Evolutionary conservation across 2,113 vertebrate species (phyloP).

Genomic region (Genyomyrus donnyi): DNA sequence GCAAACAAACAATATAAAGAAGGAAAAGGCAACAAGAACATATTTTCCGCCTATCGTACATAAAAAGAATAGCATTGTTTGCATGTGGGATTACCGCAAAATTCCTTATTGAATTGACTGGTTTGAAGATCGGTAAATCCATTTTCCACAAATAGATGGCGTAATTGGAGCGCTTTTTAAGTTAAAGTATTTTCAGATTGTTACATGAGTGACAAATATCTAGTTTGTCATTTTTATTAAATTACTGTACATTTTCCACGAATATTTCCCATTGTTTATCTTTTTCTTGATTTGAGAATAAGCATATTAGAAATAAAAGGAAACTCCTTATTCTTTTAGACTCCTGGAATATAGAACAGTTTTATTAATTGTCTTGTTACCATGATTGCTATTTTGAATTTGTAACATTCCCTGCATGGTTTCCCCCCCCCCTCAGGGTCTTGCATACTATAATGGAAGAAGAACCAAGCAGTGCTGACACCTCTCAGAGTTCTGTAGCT

Average conservation of each 20-base stretch:
- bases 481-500: constrained; percentile 62
- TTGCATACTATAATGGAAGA: constrained; percentile 45
- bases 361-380: background rate
- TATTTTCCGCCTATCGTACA: background rate
- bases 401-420: background rate
- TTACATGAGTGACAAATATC: background rate
- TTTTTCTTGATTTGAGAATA: background rate
- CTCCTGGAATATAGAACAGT: background rate
- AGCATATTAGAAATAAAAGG: background rate
- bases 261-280: background rate
- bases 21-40: background rate
- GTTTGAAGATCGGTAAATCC: background rate
- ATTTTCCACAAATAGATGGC: background rate
- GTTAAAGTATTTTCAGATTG: background rate
- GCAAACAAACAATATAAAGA: background rate
- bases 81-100: background rate
- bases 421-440: background rate
- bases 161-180: background rate
- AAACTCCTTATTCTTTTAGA: background rate
- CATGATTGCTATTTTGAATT: background rate
- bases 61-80: background rate
- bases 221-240: background rate
- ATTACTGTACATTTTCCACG: background rate
- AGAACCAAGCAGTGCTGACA: constrained; percentile 33
- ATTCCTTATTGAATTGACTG: background rate